A percentile compares a stretch with the other conserved stretches of the same genome.
Conservation (phyloP, 2,888 invertebrate species). For the Latheticus oryzae region DNA sequence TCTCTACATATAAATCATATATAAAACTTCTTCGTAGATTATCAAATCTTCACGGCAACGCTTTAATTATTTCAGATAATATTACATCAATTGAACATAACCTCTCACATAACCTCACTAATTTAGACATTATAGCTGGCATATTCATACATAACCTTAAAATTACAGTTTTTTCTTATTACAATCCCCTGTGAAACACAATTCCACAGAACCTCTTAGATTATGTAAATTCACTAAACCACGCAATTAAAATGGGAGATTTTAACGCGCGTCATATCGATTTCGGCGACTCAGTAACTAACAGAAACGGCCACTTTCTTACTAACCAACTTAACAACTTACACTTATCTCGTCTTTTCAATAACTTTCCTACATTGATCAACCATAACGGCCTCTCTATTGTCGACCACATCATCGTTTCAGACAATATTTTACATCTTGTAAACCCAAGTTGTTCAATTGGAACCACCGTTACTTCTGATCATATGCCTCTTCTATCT, state of each 20-base stretch:
- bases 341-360: constrained; percentile 13
- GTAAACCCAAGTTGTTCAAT: constrained; percentile 7
- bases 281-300: constrained; percentile 21
- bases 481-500: constrained; percentile 19
- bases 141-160: too few species aligned
- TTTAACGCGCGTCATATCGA: constrained; percentile 23
- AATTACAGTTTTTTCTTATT: too few species aligned
- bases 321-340: neutral
- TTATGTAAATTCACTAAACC: neutral
- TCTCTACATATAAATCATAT: too few species aligned
- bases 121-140: too few species aligned
- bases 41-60: too few species aligned
- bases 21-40: too few species aligned
- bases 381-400: constrained; percentile 16
- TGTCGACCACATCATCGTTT: constrained; percentile 27
- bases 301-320: constrained; percentile 12
- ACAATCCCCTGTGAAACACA: neutral
- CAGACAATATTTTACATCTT: constrained; percentile 8
- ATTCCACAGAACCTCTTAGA: constrained; percentile 14
- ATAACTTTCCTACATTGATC: constrained; percentile 10
- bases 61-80: too few species aligned
- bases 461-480: constrained; percentile 33
- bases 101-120: too few species aligned
- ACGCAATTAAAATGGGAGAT: constrained; percentile 32
- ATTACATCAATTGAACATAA: too few species aligned